Evolutionary conservation across 2,888 invertebrate genomes (phyloP), one percentile per base, ranked within the genome.

Genomic region (Mythimna ferrago): DNA sequence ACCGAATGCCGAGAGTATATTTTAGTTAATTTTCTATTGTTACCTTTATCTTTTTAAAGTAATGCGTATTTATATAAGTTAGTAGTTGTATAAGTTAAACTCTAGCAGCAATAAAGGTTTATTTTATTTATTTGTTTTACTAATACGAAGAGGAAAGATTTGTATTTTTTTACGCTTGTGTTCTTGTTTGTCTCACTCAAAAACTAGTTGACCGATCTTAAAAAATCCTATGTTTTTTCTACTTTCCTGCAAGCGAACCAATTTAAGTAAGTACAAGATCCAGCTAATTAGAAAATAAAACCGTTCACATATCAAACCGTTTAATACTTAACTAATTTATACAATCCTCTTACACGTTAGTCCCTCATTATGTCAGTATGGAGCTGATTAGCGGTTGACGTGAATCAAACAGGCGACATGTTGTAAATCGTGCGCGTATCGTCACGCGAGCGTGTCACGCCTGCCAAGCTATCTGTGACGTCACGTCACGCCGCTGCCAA

Each of bases 371-470:
- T 75, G 61, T 66, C 71, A 63, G 65, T 74, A 80, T 38, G 26
- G 69, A 69, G 10, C 71, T 80, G 72, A 80, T 83, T 83, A 82
- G 71, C 38, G 71, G 57, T 75, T 69, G 80, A 76, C 76, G 77
- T 61, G 67, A 71, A 65, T 41, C 73, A 80, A 76, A 83, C 64
- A 67, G 58, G 80, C 73, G 41, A 83, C 83, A 80, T 44, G 80
- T 67, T 74, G 67, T 80, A 80, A 82, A 82, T 82, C 83, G 74
- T 48, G 65, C 69, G 66, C 64, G 66, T 72, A 65, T 78, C 81
- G 78, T 71, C 79, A 80, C 77, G 80, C 81, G 81, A 72, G 41
- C 71, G 56, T 76, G 82, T 78, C 82, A 63, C 72, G 82, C 58
- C 67, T 70, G 35, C 51, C 76, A 57, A 76, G 54, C 69, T 73